Base-by-base conservation (phyloP, 2,797 vertebrate genomes). In the Columba guinea region DNA sequence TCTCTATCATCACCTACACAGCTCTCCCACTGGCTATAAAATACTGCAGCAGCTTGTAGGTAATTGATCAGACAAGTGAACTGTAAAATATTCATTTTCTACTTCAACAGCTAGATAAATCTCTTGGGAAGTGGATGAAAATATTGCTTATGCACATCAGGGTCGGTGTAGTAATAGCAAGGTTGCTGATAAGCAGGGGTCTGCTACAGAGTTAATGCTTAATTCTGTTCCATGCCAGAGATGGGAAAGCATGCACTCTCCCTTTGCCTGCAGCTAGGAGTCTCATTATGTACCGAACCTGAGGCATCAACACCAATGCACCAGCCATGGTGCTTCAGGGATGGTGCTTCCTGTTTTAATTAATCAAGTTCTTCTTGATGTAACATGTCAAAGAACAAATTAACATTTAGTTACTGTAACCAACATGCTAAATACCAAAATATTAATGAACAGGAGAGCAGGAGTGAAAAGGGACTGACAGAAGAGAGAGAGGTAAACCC, bases 81-180 rank as follows among this genome's bases (percentile, higher is more conserved):
- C 98, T 99, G 99, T 99, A 99, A 99, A 99, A 99, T 99, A 99
- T 99, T 99, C 98, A 99, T 99, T 99, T 99, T 99, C 99, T 99
- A 99, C 99, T 99, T 99, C 99, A 99, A 99, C 98, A 99, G 98
- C 98, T 99, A 99, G 99, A 99, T 99, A 99, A 99, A 99, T 99
- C 99, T 99, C 99, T 97, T 49, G 98, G 98, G 99, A 99, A 98
- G 98, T 98, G 98, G 98, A 99, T 98, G 98, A 98, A 99, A 99
- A 99, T 99, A 99, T 99, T 99, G 98, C 98, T 99, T 99, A 99
- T 99, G 99, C 98, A 98, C 98, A 98, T 98, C 97, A 98, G 98
- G 98, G 98, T 98, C 97, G 97, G 97, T 96, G 94, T 98, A 97
- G 98, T 97, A 98, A 98, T 97, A 98, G 97, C 97, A 98, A 98